Evolutionary conservation across 2,797 vertebrate genomes (phyloP).

Genomic region (Cyclura pinguis): DNA sequence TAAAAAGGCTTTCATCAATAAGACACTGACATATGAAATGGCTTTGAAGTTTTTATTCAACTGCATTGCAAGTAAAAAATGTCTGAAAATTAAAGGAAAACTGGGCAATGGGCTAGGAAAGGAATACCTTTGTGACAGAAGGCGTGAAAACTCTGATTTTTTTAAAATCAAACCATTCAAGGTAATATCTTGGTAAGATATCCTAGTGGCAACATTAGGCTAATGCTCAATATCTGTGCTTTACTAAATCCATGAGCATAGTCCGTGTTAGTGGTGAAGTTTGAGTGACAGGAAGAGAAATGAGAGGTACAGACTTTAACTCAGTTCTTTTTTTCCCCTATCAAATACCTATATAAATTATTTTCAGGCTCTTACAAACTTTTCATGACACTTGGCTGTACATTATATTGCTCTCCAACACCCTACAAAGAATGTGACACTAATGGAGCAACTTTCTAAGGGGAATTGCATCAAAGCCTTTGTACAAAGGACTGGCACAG

Average conservation of each 20-base stretch:
- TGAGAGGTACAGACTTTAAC: background rate
- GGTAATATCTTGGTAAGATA: background rate
- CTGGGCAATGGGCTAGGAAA: background rate
- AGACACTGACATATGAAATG: conserved; percentile 13
- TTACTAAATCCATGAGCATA: background rate
- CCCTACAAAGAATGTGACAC: background rate
- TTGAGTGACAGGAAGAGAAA: background rate
- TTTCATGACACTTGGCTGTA: background rate
- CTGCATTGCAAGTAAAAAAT: background rate
- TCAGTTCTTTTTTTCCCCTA: background rate
- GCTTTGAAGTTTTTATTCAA: background rate
- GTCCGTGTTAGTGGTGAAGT: background rate
- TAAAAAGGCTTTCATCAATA: background rate
- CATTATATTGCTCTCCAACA: background rate
- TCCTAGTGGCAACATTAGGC: background rate
- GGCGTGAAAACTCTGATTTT: background rate
- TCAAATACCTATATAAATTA: background rate
- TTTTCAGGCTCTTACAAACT: background rate
- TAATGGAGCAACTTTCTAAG: background rate
- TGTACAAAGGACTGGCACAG: too few relatives aligned
- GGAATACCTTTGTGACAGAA: background rate
- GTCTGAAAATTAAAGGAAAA: background rate
- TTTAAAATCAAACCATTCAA: background rate
- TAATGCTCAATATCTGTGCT: background rate
- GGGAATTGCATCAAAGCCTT: background rate